phyloP scores from a whole-genome alignment of 2,888 invertebrate species.

The Drosophila kanekoi region DNA sequence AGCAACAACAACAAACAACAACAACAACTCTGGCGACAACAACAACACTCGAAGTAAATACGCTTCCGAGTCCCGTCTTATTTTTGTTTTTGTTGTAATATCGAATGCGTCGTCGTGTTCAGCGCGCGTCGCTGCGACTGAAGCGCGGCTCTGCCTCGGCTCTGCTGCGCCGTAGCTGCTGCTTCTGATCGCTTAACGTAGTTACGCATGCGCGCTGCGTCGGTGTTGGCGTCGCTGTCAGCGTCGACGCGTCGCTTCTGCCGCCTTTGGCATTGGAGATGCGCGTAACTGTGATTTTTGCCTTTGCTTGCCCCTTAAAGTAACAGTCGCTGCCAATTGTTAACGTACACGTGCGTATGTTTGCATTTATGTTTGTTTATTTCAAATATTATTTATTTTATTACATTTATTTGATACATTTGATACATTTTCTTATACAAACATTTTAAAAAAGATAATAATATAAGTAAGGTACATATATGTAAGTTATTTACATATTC shows the following conservation, averaged over 20 bases:
- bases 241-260: conserved; percentile 6
- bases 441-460: no score
- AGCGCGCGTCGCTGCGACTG: conserved; percentile 45
- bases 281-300: conserved; percentile 39
- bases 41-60: conserved; percentile 42
- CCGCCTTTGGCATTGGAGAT: conserved; percentile 48
- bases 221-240: conserved; percentile 20
- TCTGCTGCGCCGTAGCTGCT: conserved; percentile 8
- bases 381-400: no score
- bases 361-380: neutral
- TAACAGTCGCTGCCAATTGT: neutral
- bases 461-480: no score
- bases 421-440: no score
- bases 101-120: conserved; percentile 52
- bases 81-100: conserved; percentile 55
- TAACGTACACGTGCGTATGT: neutral
- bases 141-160: conserved; percentile 16
- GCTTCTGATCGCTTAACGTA: neutral
- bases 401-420: no score
- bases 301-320: neutral
- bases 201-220: conserved; percentile 61
- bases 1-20: conserved; percentile 35
- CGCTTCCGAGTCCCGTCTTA: conserved; percentile 77
- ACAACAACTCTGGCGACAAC: conserved; percentile 30
- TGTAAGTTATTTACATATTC: no score